Percentiles rank a stretch among this genome's conserved stretches.
Conservation (phyloP, 2,113 vertebrate genomes). For the Ahaetulla prasina region DNA sequence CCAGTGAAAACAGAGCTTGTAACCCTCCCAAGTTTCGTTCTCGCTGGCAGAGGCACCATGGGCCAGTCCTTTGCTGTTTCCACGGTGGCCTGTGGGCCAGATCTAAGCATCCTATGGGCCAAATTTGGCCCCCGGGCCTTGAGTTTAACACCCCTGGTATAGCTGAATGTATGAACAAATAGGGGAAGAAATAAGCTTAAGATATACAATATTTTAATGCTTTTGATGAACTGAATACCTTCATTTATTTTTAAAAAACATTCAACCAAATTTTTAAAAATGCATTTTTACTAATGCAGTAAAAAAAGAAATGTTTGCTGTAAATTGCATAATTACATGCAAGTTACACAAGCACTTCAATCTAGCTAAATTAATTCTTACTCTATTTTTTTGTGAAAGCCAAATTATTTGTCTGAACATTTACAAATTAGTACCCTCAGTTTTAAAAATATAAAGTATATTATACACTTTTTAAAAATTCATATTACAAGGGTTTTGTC, state of each 20-base stretch:
- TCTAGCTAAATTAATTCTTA: neutral
- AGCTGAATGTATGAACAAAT: constrained; percentile 1
- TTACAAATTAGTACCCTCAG: neutral
- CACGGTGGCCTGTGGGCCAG: too few relatives aligned
- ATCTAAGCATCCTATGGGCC: too few relatives aligned
- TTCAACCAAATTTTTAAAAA: neutral
- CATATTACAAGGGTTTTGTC: neutral
- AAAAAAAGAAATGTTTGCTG: neutral
- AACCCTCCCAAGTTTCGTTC: too few relatives aligned
- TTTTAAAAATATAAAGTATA: neutral
- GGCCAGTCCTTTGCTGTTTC: too few relatives aligned
- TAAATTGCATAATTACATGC: neutral
- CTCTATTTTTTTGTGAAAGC: neutral
- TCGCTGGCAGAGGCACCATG: too few relatives aligned
- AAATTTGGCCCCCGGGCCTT: too few relatives aligned
- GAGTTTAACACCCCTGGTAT: neutral
- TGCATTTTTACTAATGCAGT: neutral
- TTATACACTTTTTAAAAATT: neutral
- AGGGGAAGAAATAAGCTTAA: neutral
- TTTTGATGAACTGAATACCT: neutral
- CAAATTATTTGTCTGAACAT: neutral
- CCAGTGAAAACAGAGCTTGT: too few relatives aligned
- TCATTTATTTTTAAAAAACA: neutral
- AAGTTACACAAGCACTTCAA: neutral
- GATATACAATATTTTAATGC: neutral